These are phyloP conservation scores for Alligator mississippiensis DNA, from an alignment of 2,113 vertebrate genomes.

Conservation along the genomic window DNA sequence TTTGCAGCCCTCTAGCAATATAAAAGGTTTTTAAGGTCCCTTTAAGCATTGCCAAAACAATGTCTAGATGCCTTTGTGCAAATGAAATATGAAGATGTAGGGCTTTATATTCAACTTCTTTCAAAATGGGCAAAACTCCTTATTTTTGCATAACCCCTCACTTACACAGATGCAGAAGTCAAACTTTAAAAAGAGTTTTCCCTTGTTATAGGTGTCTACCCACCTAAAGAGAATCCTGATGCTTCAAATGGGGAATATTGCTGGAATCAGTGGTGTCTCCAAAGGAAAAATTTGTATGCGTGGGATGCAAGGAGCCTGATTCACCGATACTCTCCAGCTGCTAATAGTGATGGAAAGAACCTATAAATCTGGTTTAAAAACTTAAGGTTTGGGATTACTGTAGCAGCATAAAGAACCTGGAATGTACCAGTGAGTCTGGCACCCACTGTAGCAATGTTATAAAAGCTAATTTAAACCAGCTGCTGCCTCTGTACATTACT, in stretches of 20 bases:
- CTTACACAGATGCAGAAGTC: background rate
- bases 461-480: background rate
- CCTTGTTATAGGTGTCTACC: conserved; percentile 39
- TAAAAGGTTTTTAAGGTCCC: background rate
- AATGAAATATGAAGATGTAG: background rate
- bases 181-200: conserved; percentile 52
- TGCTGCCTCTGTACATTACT: background rate
- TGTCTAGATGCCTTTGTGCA: background rate
- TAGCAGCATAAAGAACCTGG: background rate
- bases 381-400: background rate
- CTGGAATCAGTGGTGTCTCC: conserved; percentile 34
- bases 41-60: background rate
- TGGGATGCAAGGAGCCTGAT: conserved; percentile 24
- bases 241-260: conserved; percentile 13
- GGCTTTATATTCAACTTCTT: background rate
- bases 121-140: background rate
- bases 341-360: rapidly evolving
- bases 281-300: conserved; percentile 19
- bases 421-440: background rate
- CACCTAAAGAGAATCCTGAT: conserved; percentile 35
- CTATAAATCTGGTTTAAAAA: background rate
- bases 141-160: conserved; percentile 8
- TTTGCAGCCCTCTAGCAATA: background rate
- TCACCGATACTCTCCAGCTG: background rate
- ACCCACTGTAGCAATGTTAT: background rate